Evolutionary conservation across 1,140 invertebrate genomes (phyloP), one percentile per base, ranked within the genome.

Genomic region (Phocides pigmalion): DNA sequence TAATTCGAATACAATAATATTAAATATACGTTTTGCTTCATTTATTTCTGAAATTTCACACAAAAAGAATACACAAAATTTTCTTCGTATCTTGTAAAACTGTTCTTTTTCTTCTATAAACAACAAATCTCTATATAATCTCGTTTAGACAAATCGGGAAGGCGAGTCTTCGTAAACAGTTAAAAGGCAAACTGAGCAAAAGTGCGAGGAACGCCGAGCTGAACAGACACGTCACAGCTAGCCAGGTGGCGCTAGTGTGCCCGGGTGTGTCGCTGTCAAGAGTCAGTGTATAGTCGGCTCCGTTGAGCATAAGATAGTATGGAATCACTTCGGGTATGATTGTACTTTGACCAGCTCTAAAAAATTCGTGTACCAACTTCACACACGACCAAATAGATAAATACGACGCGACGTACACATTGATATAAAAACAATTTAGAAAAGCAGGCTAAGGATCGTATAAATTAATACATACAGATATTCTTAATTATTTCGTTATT

Each of bases 131-230:
- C 49, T 51, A 14, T 25, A 28, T 16, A 37, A 35, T 51, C 14
- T 51, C 37, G 49, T 51, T 51, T 16, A 19, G 35, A 15, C 9
- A 25, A 25, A 6, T 51, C 47, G 14, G 28, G 16, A n/a, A 8
- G n/a, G 49, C 49, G 49, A 14, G 49, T 51, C 49, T 12, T 51
- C 49, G 49, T 39, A 51, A 51, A 51, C 49, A 51, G 28, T 28
- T 51, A 19, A 37, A 37, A 51, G 12, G 28, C 28, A 12, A 12
- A 15, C 16, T 6, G 32, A 51, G 49, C 49, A 39, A 12, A 14
- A 19, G 35, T 12, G 49, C 49, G 19, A 35, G 28, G 28, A 39
- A 39, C 35, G 6, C 47, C 25, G 47, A 51, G 49, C 49, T 19
- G 49, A 51, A 51, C 49, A 22, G n/a, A n/a, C 49, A 51, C 49